Percentiles rank a stretch among this genome's conserved stretches.
phyloP scores from a whole-genome alignment of 2,888 invertebrate genomes.

The Monopis laevigella region DNA sequence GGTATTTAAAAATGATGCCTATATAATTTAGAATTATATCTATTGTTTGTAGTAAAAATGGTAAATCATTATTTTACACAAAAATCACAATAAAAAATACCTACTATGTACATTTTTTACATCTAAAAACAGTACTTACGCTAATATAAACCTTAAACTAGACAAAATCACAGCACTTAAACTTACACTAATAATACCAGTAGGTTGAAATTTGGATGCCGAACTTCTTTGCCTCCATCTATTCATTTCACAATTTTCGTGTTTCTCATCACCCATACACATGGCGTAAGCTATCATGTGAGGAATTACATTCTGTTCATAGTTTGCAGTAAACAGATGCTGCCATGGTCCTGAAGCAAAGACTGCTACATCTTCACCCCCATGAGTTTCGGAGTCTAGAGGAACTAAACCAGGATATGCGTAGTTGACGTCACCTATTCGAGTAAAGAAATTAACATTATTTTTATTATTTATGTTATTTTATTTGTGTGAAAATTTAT shows the following conservation, averaged over 20 bases:
- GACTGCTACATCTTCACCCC: slow-evolving; percentile 81
- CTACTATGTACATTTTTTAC: too few relatives aligned
- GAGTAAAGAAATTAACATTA: too few relatives aligned
- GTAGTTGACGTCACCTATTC: slow-evolving; percentile 54
- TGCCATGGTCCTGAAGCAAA: slow-evolving; percentile 79
- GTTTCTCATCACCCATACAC: slow-evolving; percentile 68
- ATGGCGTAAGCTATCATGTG: slow-evolving; percentile 79
- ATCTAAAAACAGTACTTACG: background rate
- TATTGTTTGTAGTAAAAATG: too few relatives aligned
- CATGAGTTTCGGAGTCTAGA: slow-evolving; percentile 73
- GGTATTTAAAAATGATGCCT: too few relatives aligned
- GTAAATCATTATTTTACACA: too few relatives aligned
- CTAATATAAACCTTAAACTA: slow-evolving; percentile 20
- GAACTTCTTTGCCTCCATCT: slow-evolving; percentile 11
- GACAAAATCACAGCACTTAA: slow-evolving; percentile 35
- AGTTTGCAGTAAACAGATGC: slow-evolving; percentile 81
- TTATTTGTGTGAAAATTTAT: too few relatives aligned
- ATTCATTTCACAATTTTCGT: slow-evolving; percentile 37
- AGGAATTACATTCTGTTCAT: slow-evolving; percentile 81
- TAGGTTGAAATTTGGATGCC: slow-evolving; percentile 21
- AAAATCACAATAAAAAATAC: too few relatives aligned
- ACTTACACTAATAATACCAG: slow-evolving; percentile 21
- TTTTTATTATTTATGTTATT: too few relatives aligned
- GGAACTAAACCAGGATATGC: slow-evolving; percentile 71
- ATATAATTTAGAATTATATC: too few relatives aligned